Evolutionary conservation across 2,888 invertebrate genomes (phyloP).

Genomic region (Dolichopus griseipennis): DNA sequence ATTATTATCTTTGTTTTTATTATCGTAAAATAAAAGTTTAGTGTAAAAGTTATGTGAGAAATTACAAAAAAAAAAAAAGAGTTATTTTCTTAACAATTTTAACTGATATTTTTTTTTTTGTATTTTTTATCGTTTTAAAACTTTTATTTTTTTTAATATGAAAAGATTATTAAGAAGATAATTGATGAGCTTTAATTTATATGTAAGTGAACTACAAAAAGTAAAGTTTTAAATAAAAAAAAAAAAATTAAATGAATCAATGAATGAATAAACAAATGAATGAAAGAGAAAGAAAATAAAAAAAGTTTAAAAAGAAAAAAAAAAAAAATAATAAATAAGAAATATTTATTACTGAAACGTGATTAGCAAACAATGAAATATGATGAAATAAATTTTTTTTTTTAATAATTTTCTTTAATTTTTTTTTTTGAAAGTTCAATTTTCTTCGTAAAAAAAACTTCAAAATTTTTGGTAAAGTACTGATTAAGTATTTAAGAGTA

Average conservation of each 20-base stretch:
- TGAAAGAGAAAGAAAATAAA: no score
- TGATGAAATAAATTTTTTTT: background rate
- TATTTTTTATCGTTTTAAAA: no score
- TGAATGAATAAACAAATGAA: no score
- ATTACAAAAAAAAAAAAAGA: no score
- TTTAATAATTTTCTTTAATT: no score
- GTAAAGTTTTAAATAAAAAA: background rate
- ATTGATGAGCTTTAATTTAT: slow-evolving; percentile 6
- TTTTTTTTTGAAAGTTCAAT: background rate
- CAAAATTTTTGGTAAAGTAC: background rate
- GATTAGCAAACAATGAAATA: background rate
- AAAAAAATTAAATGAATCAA: background rate
- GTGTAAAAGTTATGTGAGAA: no score
- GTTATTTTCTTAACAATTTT: no score
- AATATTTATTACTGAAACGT: slow-evolving; percentile 1
- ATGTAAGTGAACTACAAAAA: background rate
- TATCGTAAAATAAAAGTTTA: no score
- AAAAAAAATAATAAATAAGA: background rate
- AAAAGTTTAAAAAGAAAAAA: background rate
- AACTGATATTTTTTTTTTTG: no score
- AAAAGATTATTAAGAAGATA: background rate
- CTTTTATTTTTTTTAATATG: background rate
- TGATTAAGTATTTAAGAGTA: background rate
- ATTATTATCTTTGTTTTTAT: no score
- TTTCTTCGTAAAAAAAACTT: background rate